Percentiles rank a stretch among this genome's conserved stretches.
Conservation (phyloP, 2,888 invertebrate species). For the Ectemnius lituratus region DNA sequence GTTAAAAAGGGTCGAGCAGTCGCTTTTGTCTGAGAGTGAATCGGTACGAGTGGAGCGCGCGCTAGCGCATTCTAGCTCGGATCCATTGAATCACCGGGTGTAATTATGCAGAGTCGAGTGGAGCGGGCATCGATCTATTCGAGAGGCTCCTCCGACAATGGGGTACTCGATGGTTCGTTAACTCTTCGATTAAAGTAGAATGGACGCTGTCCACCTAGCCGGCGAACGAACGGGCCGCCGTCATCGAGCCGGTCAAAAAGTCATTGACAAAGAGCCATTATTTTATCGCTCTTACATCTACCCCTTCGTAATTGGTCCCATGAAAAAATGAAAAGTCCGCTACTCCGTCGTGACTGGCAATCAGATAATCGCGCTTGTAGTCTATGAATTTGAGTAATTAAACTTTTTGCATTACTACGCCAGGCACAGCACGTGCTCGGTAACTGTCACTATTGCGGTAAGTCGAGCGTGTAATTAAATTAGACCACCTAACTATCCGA, state of each 20-base stretch:
- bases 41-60: constrained; percentile 29
- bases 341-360: background rate
- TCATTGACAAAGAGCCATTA: constrained; percentile 38
- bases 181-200: constrained; percentile 63
- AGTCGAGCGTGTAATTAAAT: constrained; percentile 13
- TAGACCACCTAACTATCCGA: background rate
- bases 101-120: constrained; percentile 57
- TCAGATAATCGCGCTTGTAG: background rate
- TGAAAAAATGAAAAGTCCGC: constrained; percentile 8
- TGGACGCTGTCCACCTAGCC: constrained; percentile 46
- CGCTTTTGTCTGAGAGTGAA: constrained; percentile 54
- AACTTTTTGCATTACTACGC: constrained; percentile 1
- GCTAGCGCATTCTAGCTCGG: constrained; percentile 30
- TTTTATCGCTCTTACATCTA: constrained; percentile 28
- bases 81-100: constrained; percentile 50
- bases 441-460: background rate
- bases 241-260: constrained; percentile 26
- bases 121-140: constrained; percentile 55
- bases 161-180: constrained; percentile 62
- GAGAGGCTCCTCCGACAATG: constrained; percentile 52
- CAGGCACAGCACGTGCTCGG: background rate
- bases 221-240: constrained; percentile 31
- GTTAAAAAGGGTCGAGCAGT: constrained; percentile 58
- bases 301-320: constrained; percentile 6
- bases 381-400: constrained; percentile 1